Conservation (phyloP, 1,140 invertebrate genomes). For the Panagrolaimus sp. region DNA sequence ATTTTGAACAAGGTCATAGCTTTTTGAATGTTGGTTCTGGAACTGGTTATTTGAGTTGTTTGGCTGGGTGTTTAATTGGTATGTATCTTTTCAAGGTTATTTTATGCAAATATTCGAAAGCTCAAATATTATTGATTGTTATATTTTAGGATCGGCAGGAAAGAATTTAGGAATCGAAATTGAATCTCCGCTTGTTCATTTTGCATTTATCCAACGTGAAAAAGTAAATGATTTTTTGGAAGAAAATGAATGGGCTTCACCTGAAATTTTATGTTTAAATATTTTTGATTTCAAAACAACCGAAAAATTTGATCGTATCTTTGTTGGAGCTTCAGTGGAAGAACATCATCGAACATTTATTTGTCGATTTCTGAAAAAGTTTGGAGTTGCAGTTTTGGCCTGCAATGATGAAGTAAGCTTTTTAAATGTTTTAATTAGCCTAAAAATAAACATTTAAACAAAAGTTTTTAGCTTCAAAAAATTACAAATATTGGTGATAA, state of each 20-base stretch:
- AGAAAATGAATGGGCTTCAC: slow-evolving; percentile 77
- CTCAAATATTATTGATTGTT: background rate
- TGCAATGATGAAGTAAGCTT: slow-evolving; percentile 67
- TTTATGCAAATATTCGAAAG: slow-evolving; percentile 15
- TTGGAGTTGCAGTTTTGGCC: slow-evolving; percentile 78
- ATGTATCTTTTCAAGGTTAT: too few species aligned
- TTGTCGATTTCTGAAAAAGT: slow-evolving; percentile 66
- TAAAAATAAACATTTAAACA: too few species aligned
- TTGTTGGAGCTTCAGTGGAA: slow-evolving; percentile 78
- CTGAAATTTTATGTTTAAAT: slow-evolving; percentile 71
- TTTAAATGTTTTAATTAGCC: background rate
- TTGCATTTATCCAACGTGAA: slow-evolving; percentile 70
- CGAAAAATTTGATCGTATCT: slow-evolving; percentile 75
- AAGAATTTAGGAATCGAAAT: slow-evolving; percentile 74
- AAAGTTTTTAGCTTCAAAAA: slow-evolving; percentile 40
- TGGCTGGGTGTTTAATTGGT: slow-evolving; percentile 78
- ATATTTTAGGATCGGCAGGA: slow-evolving; percentile 40
- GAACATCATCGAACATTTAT: slow-evolving; percentile 66
- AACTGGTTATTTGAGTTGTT: slow-evolving; percentile 81
- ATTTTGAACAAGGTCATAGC: slow-evolving; percentile 70
- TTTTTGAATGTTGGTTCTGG: slow-evolving; percentile 85
- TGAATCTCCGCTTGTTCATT: slow-evolving; percentile 71
- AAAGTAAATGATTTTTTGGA: slow-evolving; percentile 71
- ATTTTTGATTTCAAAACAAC: slow-evolving; percentile 69
- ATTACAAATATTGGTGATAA: too few species aligned